phyloP scores from a whole-genome alignment of 2,113 vertebrate species.

The Columba livia region DNA sequence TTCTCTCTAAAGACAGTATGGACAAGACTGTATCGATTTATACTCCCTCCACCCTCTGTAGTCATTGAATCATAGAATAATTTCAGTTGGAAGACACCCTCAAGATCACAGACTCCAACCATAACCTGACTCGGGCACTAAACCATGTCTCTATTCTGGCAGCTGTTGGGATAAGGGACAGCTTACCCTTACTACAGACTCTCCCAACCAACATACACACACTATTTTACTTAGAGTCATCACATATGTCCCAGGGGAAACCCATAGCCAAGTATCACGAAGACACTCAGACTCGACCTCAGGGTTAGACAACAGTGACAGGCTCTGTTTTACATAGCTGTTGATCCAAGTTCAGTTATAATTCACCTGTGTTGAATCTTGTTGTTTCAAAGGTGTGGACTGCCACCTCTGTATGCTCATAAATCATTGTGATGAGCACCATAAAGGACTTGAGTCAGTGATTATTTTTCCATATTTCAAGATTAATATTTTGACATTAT shows the following conservation, averaged over 20 bases:
- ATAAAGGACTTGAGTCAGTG: not conserved
- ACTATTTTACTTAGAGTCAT: not conserved
- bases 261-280: not conserved
- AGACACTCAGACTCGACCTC: not conserved
- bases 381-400: not conserved
- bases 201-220: not conserved
- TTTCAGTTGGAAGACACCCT: no score
- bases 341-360: not conserved
- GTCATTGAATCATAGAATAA: not conserved
- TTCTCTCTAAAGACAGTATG: not conserved
- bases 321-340: not conserved
- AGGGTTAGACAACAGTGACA: not conserved
- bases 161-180: accelerated
- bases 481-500: not conserved
- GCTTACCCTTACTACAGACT: not conserved
- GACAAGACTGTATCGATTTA: not conserved
- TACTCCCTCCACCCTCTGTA: not conserved
- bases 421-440: not conserved
- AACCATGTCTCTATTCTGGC: not conserved
- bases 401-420: not conserved
- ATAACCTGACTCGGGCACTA: no score
- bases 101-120: no score
- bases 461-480: not conserved
- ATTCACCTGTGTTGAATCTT: not conserved
- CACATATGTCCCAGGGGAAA: not conserved